These are phyloP conservation scores for Poecile montanus DNA, from an alignment of 2,797 vertebrate genomes.

Conservation along the genomic window DNA sequence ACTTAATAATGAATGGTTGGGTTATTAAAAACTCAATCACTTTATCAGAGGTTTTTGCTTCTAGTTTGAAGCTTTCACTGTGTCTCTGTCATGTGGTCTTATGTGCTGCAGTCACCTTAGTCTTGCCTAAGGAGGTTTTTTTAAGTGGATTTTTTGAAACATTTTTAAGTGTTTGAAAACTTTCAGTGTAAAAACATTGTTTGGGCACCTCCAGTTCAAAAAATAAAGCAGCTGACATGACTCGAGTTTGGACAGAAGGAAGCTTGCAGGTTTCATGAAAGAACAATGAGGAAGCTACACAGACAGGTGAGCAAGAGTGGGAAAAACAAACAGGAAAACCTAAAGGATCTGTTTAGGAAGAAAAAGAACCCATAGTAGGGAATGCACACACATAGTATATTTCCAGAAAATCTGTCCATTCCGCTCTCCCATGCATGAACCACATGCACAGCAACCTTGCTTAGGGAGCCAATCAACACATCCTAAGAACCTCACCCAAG, in stretches of 20 bases:
- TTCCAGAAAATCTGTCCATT: neutral
- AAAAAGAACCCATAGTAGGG: neutral
- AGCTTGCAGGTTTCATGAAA: neutral
- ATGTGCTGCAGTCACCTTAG: rapidly evolving
- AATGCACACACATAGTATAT: rapidly evolving
- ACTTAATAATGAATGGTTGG: neutral
- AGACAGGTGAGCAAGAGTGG: neutral
- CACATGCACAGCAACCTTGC: neutral
- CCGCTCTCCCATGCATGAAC: neutral
- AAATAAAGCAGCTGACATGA: neutral
- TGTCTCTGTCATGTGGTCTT: neutral
- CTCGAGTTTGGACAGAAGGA: neutral
- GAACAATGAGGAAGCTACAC: neutral
- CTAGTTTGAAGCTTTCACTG: neutral
- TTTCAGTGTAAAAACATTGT: neutral
- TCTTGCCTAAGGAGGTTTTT: neutral
- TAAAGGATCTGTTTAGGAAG: neutral
- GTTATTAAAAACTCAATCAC: neutral
- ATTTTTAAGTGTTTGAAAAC: neutral
- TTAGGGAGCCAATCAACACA: neutral
- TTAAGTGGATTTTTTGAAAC: neutral
- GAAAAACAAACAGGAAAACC: neutral
- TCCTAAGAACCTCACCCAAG: neutral
- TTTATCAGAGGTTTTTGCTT: neutral
- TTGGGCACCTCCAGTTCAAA: neutral